Evolutionary conservation across 1,140 invertebrate species (phyloP), one percentile per base, ranked within the genome.

Genomic region (Meloidogyne hapla): DNA sequence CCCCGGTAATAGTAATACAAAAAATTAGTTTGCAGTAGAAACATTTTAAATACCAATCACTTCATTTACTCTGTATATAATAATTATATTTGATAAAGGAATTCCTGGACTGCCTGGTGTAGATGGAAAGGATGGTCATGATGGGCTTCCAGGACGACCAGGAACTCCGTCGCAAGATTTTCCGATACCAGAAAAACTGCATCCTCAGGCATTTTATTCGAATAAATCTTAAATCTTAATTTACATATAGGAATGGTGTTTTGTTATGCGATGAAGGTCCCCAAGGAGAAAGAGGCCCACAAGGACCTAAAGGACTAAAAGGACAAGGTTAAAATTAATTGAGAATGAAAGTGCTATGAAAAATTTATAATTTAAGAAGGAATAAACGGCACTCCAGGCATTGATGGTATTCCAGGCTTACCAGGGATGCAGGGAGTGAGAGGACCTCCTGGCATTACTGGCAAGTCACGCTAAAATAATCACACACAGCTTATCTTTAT

Each of bases 61-160:
- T n/a, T n/a, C n/a, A n/a, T n/a, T n/a, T n/a, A n/a, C n/a, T n/a
- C n/a, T n/a, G n/a, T n/a, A n/a, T n/a, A n/a, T n/a, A n/a, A n/a
- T n/a, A n/a, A n/a, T n/a, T n/a, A n/a, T n/a, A 70, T 40, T 26
- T 56, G 6, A 8, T 63, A 28, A 18, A 71, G 69, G 72, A 8
- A 21, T 38, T 28, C 70, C 72, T n/a, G 72, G 72, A 28, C 33
- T 73, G 72, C 72, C 72, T 48, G 72, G 72, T 15, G 25, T 56
- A 10, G 72, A 74, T 73, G 72, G 72, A 38, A 23, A 68, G 48
- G 70, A 74, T 42, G 72, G 72, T 18, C 62, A 68, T 26, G 72
- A 74, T 26, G 72, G 72, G n/a, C 25, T 15, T 1, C 72, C 13
- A 23, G 71, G 71, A 13, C 56, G 6, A 18, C 69, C 65, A 21